A percentile compares a stretch with the other conserved stretches of the same genome.
phyloP scores from a whole-genome alignment of 2,888 invertebrate genomes.

The Lycocerus yunnanus region DNA sequence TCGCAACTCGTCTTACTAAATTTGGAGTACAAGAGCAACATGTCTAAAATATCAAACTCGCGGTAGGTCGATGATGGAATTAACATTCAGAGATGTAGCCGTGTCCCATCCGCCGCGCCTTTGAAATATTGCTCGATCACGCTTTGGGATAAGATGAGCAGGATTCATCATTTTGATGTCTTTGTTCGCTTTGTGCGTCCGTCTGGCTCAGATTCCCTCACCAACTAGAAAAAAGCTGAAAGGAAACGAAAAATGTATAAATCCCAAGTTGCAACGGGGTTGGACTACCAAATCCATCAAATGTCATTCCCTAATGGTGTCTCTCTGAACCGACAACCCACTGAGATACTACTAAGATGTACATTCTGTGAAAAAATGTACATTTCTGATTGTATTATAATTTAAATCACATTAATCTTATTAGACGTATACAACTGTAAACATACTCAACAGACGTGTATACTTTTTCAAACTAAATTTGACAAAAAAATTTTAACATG shows the following conservation, averaged over 20 bases:
- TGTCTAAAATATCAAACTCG: constrained; percentile 32
- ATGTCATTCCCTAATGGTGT: constrained; percentile 53
- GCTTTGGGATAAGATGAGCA: constrained; percentile 59
- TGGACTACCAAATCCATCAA: constrained; percentile 53
- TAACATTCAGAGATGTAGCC: constrained; percentile 56
- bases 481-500: background rate
- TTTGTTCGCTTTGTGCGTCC: constrained; percentile 56
- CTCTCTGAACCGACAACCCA: constrained; percentile 45
- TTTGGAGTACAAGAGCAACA: constrained; percentile 27
- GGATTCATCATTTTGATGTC: constrained; percentile 60
- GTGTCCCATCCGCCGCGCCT: constrained; percentile 50
- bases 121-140: constrained; percentile 60
- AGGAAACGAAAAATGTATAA: constrained; percentile 52
- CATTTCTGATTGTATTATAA: constrained; percentile 18
- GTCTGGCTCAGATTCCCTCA: constrained; percentile 44
- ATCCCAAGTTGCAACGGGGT: constrained; percentile 52
- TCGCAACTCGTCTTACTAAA: constrained; percentile 28
- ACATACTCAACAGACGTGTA: background rate
- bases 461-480: background rate
- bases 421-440: background rate
- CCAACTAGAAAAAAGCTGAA: constrained; percentile 47
- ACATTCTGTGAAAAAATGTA: constrained; percentile 20
- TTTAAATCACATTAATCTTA: constrained; percentile 9
- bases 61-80: constrained; percentile 53
- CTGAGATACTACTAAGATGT: constrained; percentile 34